Conservation (phyloP, 2,888 invertebrate genomes). For the Anticlea derivata region DNA sequence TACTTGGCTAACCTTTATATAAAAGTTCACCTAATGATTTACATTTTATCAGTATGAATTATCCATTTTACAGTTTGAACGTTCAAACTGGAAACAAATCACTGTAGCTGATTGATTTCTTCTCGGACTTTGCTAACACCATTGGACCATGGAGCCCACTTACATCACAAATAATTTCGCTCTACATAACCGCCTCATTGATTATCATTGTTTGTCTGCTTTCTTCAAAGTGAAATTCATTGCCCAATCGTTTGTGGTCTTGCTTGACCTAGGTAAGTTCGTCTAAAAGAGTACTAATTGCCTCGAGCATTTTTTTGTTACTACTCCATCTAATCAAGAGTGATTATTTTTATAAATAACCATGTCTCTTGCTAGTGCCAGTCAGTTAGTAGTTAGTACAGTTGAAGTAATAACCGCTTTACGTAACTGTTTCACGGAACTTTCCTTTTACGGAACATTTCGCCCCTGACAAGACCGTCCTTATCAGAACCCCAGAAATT, state of each 20-base stretch:
- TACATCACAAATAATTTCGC: constrained; percentile 46
- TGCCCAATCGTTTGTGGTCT: constrained; percentile 44
- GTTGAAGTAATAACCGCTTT: no score
- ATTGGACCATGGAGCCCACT: constrained; percentile 48
- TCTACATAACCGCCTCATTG: constrained; percentile 38
- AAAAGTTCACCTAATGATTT: no score
- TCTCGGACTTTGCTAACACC: constrained; percentile 36
- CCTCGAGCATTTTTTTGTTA: constrained; percentile 47
- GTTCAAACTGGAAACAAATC: constrained; percentile 13
- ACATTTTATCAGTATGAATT: no score
- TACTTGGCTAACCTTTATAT: no score
- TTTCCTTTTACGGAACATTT: no score
- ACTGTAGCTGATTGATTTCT: constrained; percentile 34
- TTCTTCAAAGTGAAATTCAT: constrained; percentile 31
- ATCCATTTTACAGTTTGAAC: no score
- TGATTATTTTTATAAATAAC: no score
- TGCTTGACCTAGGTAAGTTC: constrained; percentile 62
- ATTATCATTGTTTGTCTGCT: constrained; percentile 26
- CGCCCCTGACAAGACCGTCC: no score
- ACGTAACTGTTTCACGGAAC: no score
- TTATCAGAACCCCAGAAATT: constrained; percentile 49
- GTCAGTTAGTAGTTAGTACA: no score
- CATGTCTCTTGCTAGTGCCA: no score
- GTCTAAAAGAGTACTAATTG: constrained; percentile 42
- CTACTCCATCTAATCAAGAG: no score